Base-by-base conservation (phyloP, 2,888 invertebrate species). In the Drymonia ruficornis region DNA sequence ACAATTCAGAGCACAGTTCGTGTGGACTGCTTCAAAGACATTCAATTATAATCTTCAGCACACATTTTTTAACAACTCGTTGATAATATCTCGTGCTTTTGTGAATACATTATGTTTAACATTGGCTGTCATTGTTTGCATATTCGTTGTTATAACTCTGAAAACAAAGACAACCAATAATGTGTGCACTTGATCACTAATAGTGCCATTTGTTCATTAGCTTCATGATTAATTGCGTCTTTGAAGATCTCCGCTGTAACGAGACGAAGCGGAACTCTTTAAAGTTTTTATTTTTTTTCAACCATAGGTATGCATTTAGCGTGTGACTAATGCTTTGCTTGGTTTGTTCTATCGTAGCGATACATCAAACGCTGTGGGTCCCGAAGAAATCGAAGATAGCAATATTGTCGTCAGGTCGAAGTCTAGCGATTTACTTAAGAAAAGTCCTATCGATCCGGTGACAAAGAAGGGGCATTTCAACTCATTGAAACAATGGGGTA, bases 401-500 rank as follows among this genome's bases (percentile, higher is more conserved):
- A 87, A 79, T 70, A 89, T 92, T 81, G 95, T 93, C 84, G 93
- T 93, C 79, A 93, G 96, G 79, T 96, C 96, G 81, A 94, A 95
- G 80, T 96, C 96, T 81, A 96, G 96, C 79, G 97, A 97, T 83
- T 91, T 96, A 70, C 94, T 97, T 82, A 94, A 95, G 84, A 95
- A 95, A 87, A 94, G 94, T 65, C 93, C 95, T 44, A 93, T 94
- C 48, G 95, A 95, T 70, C 91, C 86, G 46, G 76, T 86, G 51
- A 79, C 82, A 56, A 93, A 93, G 78, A 92, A 92, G 63, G 95
- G 96, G 47, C 96, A 96, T 78, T 96, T 97, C 83, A 96, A 96
- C 83, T 96, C 96, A 28, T 87, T 97, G 54, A 97, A 96, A 83
- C 96, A 96, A 80, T 97, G 97, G 97, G 96, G 97, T 55, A 95